Evolutionary conservation across 2,113 vertebrate species (phyloP), one percentile per base, ranked within the genome.

Genomic region (Burhinus oedicnemus): DNA sequence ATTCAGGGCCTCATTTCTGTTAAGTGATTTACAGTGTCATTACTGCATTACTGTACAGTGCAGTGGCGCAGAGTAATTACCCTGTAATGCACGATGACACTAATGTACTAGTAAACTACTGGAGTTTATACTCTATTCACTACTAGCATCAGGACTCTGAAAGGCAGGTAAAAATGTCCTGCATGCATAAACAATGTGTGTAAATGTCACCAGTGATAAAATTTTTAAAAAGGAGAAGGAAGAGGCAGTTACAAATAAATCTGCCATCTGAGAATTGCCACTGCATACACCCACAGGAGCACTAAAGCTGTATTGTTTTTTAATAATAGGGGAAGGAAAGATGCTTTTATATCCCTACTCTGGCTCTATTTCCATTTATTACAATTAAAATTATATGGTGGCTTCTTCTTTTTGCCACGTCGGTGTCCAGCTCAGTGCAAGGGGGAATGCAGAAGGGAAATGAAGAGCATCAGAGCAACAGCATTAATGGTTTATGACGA

Each of bases 91-190:
- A 98, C 57, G 51, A 83, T 98, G 97, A 98, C 97, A 97, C 96
- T 98, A 98, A 98, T 98, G 97, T 58, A 97, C 97, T 97, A 95
- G 97, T 96, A 98, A 98, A 98, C 97, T 96, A 96, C 45, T 96
- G 74, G 72, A 98, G 97, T 97, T 98, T 97, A 98, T 44, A 96
- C 65, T 93, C 89, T 94, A 81, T 95, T 96, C 96, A 81, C 90
- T 91, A 87, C 89, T 81, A 97, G 95, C 69, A 30, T 94, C 87
- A 90, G 79, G 97, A 92, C 91, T 92, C 91, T 96, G 97, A 97
- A 96, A 97, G 95, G 96, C 95, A 97, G 95, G 96, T 96, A 97
- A 85, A 98, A 98, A 96, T 79, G 55, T 89, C 85, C 90, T 95
- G 68, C 77, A 97, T 89, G 87, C 92, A 97, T 97, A 97, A 98